Evolutionary conservation across 2,113 vertebrate species (phyloP).

Genomic region (Chaetodon auriga): DNA sequence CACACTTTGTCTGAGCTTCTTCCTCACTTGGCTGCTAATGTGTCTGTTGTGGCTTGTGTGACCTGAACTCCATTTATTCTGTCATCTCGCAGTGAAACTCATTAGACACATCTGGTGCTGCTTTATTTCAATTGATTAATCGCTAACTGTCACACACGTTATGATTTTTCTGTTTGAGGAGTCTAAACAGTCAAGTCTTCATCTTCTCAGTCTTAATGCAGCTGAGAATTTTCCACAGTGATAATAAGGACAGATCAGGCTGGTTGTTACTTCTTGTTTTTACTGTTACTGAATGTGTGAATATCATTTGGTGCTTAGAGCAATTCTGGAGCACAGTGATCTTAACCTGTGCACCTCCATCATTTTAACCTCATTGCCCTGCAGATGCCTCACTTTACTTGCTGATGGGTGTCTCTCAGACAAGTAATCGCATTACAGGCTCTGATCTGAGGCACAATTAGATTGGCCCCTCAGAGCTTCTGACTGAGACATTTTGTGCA

Average conservation of each 20-base stretch:
- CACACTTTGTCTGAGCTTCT: background rate
- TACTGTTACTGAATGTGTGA: background rate
- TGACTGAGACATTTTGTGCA: constrained; percentile 18
- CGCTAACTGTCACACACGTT: background rate
- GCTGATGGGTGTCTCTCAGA: constrained; percentile 49
- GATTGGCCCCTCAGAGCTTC: constrained; percentile 40
- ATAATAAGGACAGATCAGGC: too few relatives aligned
- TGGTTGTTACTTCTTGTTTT: background rate
- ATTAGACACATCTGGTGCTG: background rate
- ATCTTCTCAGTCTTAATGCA: too few relatives aligned
- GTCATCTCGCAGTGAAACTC: background rate
- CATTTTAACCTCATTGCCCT: constrained; percentile 51
- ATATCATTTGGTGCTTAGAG: background rate
- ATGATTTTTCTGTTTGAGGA: background rate
- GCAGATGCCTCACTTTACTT: constrained; percentile 45
- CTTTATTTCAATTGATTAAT: background rate
- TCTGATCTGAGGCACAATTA: constrained; percentile 53
- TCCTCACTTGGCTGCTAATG: constrained; percentile 15
- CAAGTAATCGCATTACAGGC: constrained; percentile 64
- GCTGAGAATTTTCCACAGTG: too few relatives aligned
- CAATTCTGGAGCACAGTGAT: background rate
- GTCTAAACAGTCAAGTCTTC: background rate
- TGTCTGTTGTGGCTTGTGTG: constrained; percentile 10
- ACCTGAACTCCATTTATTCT: background rate
- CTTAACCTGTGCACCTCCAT: constrained; percentile 29